Evolutionary conservation across 2,888 invertebrate genomes (phyloP), one percentile per base, ranked within the genome.

Genomic region (Hybos culiciformis): DNA sequence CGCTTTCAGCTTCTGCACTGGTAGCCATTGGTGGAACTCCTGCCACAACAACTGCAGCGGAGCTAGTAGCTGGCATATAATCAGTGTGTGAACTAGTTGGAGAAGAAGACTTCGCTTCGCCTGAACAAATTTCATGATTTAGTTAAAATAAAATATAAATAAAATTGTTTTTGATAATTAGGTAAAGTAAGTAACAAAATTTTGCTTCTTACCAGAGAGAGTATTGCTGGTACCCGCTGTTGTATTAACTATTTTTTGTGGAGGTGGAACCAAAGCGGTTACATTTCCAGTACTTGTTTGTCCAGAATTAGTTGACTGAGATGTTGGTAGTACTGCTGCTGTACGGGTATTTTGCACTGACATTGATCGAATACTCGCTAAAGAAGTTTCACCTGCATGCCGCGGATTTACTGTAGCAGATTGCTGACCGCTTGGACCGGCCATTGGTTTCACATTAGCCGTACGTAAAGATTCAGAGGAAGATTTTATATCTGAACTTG

Each of bases 301-400:
- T 6, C 59, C 56, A 39, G 63, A 63, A 46, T 62, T 70, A 44
- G 79, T 78, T 41, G 80, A 81, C 48, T 66, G 66, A 24, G 65
- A 66, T 34, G 84, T 84, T 1, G 87, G 87, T 37, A 85, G 70
- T 42, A 88, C 84, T 39, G 83, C 83, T 18, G 81, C 82, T 51
- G 80, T 82, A 43, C 80, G 67, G 29, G 77, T 70, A 49, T 73
- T 72, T 40, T 78, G 79, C 41, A 80, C 77, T 3, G 83, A 81
- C 75, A 93, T 90, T 0, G 93, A 93, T 26, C 92, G 74, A 55
- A 94, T 93, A 54, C 92, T 91, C 17, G 93, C 94, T 48, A 92
- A 71, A 1, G 84, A 91, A 1, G 91, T 87, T 60, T 86, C 85
- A 20, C 36, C 21, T 3, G 80, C 80, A 47, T 83, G 75, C 63